Conservation (phyloP, 2,888 invertebrate species). For the Platycnemis pennipes region DNA sequence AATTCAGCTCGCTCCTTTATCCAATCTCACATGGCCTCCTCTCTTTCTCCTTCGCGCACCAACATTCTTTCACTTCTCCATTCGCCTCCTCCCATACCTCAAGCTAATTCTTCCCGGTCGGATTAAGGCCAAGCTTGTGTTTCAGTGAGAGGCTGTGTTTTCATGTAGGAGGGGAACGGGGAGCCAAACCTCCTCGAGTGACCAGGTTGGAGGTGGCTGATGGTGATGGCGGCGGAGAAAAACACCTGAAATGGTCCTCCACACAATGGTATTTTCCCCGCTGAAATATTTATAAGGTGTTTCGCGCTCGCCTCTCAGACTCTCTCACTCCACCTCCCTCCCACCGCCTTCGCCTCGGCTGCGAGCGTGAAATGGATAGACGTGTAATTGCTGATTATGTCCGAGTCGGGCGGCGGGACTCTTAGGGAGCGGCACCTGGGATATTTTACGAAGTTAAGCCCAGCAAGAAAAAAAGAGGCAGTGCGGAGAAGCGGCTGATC, state of each 20-base stretch:
- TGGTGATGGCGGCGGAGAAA: neutral
- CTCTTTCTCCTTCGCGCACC: neutral
- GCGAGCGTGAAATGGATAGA: neutral
- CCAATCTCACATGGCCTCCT: neutral
- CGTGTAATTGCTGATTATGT: conserved; percentile 22
- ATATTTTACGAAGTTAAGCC: neutral
- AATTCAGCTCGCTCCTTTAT: neutral
- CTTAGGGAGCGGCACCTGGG: neutral
- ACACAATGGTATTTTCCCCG: neutral
- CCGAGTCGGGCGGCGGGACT: neutral
- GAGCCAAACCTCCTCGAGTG: neutral
- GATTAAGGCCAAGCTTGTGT: conserved; percentile 38
- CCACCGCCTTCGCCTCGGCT: neutral
- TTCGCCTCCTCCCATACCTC: neutral
- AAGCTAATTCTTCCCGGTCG: conserved; percentile 60
- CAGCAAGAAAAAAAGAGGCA: neutral
- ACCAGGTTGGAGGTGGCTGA: too few species aligned
- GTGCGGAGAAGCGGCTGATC: neutral
- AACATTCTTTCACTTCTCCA: neutral
- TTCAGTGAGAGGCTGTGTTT: conserved; percentile 10
- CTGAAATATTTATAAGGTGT: neutral
- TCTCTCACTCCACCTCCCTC: too few species aligned
- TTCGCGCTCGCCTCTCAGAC: neutral
- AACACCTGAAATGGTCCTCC: neutral
- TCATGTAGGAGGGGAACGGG: neutral